Base-by-base conservation (phyloP, 2,888 invertebrate species). In the Pomacea canaliculata region DNA sequence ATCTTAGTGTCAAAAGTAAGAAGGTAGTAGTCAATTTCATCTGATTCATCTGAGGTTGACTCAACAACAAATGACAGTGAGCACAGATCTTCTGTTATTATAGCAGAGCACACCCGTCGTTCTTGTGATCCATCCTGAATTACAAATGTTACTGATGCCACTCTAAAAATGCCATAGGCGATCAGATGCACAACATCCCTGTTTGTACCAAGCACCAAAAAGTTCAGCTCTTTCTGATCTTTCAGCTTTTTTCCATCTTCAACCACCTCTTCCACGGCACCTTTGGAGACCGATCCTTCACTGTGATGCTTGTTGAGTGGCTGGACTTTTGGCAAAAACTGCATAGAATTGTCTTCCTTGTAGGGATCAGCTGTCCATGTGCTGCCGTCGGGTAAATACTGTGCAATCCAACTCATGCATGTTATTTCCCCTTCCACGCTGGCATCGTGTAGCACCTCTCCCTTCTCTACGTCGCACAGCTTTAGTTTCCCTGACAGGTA, bases 401-500 rank as follows among this genome's bases (percentile, higher is more conserved):
- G 93, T 66, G 93, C 92, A 19, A 93, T 93, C 95, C 97, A 97
- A 66, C 93, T 93, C 59, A 97, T 93, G 84, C 94, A 95, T 46
- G 94, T 94, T 51, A 96, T 94, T 73, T 94, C 93, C 84, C 92
- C 92, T 72, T 92, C 92, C 71, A 94, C 90, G 73, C 92, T 91
- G 83, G 92, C 79, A 74, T 92, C 93, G 82, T 95, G 94, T 18
- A 97, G 92, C 76, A 94, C 92, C 85, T 95, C 95, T 86, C 96
- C 96, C 85, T 96, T 95, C 91, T 97, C 97, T 71, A 97, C 95
- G 89, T 96, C 95, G 66, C 96, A 93, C 69, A 97, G 92, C 56
- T 93, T 92, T 1, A 96, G 93, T 86, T 93, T 93, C 18, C 95
- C 96, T 71, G 83, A 83, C 8, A 79, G 81, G 77, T 91, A 92